Evolutionary conservation across 2,113 vertebrate species (phyloP).

Genomic region (Melanotaenia duboulayi): DNA sequence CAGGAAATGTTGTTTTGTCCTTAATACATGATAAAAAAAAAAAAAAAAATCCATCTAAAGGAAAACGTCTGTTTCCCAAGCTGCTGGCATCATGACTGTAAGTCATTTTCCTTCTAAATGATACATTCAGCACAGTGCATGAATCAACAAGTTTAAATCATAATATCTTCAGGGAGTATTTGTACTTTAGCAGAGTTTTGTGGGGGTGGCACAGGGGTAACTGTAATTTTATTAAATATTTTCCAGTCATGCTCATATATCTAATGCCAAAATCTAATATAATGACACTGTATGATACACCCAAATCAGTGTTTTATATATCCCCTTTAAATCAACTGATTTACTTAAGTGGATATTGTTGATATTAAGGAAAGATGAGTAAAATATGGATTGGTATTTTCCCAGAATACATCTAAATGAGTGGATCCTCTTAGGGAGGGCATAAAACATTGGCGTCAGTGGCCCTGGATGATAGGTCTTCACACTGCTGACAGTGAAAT

Average conservation of each 20-base stretch:
- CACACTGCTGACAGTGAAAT: constrained; percentile 71
- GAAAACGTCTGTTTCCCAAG: constrained; percentile 53
- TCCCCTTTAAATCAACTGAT: constrained; percentile 55
- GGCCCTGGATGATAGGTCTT: constrained; percentile 64
- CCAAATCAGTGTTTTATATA: constrained; percentile 49
- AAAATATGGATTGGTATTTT: constrained; percentile 67
- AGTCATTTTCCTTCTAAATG: constrained; percentile 66
- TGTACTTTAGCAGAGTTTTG: constrained; percentile 46
- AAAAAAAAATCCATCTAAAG: constrained; percentile 62
- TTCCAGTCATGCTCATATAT: constrained; percentile 60
- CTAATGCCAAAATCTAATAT: constrained; percentile 62
- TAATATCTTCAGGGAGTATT: constrained; percentile 58
- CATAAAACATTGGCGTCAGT: constrained; percentile 50
- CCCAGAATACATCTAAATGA: constrained; percentile 70
- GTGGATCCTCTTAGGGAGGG: constrained; percentile 34
- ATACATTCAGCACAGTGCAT: constrained; percentile 57
- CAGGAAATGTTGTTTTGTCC: constrained; percentile 63
- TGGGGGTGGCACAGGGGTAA: constrained; percentile 54
- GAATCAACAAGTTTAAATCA: constrained; percentile 56
- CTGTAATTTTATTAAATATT: constrained; percentile 59
- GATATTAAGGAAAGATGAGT: constrained; percentile 65
- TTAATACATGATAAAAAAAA: constrained; percentile 73
- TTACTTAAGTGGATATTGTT: constrained; percentile 54
- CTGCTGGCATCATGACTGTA: constrained; percentile 40
- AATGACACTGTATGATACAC: constrained; percentile 51